Conservation (phyloP, 2,113 vertebrate genomes). For the Tupaia tana region DNA sequence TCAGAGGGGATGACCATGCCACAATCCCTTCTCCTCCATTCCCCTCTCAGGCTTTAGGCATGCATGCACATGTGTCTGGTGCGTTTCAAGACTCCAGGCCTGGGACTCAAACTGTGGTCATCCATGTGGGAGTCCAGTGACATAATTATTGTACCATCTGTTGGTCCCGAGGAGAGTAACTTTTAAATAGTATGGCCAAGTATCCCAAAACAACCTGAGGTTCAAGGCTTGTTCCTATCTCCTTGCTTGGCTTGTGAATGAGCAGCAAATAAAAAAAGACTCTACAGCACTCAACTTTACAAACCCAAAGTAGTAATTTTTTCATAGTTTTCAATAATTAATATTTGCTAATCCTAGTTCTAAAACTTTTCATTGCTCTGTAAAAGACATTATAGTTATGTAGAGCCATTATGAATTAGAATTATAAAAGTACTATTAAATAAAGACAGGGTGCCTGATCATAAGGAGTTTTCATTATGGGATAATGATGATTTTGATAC, state of each 20-base stretch:
- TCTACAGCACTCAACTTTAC: not conserved
- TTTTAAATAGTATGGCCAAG: not conserved
- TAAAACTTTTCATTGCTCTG: not conserved
- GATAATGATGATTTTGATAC: conserved; percentile 2
- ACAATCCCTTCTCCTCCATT: too few relatives aligned
- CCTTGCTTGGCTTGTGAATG: not conserved
- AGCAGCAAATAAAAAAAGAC: not conserved
- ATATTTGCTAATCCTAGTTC: not conserved
- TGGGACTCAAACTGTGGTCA: too few relatives aligned
- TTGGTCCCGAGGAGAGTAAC: not conserved
- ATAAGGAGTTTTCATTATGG: conserved; percentile 23
- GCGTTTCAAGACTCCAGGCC: too few relatives aligned
- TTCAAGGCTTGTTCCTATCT: not conserved
- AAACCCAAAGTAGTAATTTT: not conserved
- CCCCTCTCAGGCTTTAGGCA: too few relatives aligned
- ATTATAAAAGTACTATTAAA: not conserved
- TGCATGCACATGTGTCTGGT: too few relatives aligned
- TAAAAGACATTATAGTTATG: not conserved
- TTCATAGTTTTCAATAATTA: conserved; percentile 10
- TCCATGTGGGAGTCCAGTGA: too few relatives aligned
- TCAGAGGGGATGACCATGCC: too few relatives aligned
- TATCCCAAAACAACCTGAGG: not conserved
- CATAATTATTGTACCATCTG: too few relatives aligned
- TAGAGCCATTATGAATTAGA: conserved; percentile 2
- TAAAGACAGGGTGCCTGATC: not conserved